Base-by-base conservation (phyloP, 2,888 invertebrate genomes). In the Schizaphis graminum region DNA sequence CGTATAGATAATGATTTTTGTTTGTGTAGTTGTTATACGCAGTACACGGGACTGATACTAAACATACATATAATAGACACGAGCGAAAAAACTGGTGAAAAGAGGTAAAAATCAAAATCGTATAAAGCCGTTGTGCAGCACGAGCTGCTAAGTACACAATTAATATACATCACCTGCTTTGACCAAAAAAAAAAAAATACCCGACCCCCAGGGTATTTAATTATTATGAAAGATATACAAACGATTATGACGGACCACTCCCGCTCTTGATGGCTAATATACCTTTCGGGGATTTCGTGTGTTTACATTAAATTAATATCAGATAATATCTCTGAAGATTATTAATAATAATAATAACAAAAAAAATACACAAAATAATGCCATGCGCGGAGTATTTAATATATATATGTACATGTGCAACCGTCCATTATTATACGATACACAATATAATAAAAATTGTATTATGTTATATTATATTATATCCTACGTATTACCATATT, bases 241-340 rank as follows among this genome's bases (percentile, higher is more conserved):
- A 94, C 90, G 94, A 94, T 94, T 94, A 94, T 94, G 94, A 94
- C 90, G 94, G 89, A 87, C 94, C 94, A 94, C 94, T 94, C 94
- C 94, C 94, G 94, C 94, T 91, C 24, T 61, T 28, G 85, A 85
- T 35, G 57, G 93, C 67, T 87, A 91, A 61, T 92, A 89, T 89
- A 91, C 94, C 94, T 91, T 86, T 90, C 93, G 90, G 94, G 94
- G 84, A 67, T 94, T 91, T 86, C 21, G 85, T 91, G 94, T 91
- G 90, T 94, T 90, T 94, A 91, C 90, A 94, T 91, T 94, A 91
- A 94, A 94, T 91, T 94, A 94, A 89, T 86, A 86, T n/a, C 49
- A 86, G 94, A 94, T 94, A 94, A 86, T 86, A 94, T 94, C 91
- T 91, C n/a, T 24, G 89, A 67, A 94, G 90, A 90, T 94, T 94